phyloP scores from a whole-genome alignment of 2,888 invertebrate genomes.

The Cheilosia scutellata region DNA sequence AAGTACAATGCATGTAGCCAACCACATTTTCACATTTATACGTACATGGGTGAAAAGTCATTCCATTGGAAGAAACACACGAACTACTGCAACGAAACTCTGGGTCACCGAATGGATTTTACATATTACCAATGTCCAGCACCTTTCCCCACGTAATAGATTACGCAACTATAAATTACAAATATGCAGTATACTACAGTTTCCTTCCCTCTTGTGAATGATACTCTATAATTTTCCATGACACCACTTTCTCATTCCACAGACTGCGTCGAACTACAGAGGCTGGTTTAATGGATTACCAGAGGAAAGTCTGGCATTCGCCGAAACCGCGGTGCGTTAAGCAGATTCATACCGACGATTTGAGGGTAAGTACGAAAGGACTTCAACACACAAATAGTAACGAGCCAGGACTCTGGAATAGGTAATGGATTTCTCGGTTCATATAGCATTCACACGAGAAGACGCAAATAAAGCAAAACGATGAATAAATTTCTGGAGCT shows the following conservation, averaged over 20 bases:
- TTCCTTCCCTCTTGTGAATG: slow-evolving; percentile 5
- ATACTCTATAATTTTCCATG: slow-evolving; percentile 40
- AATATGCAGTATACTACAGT: slow-evolving; percentile 33
- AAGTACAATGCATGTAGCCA: too few species aligned
- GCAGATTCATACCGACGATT: slow-evolving; percentile 82
- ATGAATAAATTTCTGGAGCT: slow-evolving; percentile 64
- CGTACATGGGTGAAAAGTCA: too few species aligned
- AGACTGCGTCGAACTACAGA: slow-evolving; percentile 87
- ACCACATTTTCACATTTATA: too few species aligned
- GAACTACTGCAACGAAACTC: neutral
- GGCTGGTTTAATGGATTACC: slow-evolving; percentile 86
- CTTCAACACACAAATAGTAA: neutral
- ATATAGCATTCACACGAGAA: slow-evolving; percentile 49
- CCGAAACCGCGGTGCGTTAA: slow-evolving; percentile 86
- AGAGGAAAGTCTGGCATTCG: slow-evolving; percentile 86
- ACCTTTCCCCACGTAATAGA: slow-evolving; percentile 1
- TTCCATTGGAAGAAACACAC: too few species aligned
- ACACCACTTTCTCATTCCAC: slow-evolving; percentile 57
- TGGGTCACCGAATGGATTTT: neutral
- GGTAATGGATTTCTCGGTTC: slow-evolving; percentile 54
- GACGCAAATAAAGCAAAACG: slow-evolving; percentile 60
- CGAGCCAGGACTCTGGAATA: slow-evolving; percentile 6
- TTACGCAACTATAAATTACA: slow-evolving; percentile 46
- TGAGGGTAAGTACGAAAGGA: slow-evolving; percentile 79
- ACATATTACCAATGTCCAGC: slow-evolving; percentile 15